A percentile compares a stretch with the other conserved stretches of the same genome.
These are phyloP conservation scores for Polydrusus cervinus DNA, from an alignment of 2,888 invertebrate genomes.

Conservation along the genomic window DNA sequence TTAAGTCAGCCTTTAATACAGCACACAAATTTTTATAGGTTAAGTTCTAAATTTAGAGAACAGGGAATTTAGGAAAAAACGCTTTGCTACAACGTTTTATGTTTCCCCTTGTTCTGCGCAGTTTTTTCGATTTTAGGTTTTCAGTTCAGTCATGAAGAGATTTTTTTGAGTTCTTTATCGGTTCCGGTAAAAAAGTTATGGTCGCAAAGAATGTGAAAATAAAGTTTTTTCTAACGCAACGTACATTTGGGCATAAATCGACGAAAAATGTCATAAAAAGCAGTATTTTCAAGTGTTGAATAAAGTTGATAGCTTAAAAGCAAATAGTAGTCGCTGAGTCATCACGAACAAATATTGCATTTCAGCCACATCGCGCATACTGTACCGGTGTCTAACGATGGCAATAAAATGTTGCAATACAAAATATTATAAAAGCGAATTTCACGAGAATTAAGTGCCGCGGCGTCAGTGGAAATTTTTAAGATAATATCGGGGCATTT, in stretches of 20 bases:
- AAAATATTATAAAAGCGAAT: too few species aligned
- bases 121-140: conserved; percentile 5
- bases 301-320: neutral
- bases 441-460: too few species aligned
- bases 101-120: neutral
- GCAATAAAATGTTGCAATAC: too few species aligned
- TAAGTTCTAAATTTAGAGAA: neutral
- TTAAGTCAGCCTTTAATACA: neutral
- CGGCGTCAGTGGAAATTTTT: too few species aligned
- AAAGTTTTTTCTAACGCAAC: neutral
- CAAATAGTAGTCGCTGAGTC: neutral
- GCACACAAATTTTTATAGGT: neutral
- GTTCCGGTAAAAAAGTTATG: conserved; percentile 1
- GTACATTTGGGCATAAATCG: neutral
- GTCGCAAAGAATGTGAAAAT: neutral
- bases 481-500: too few species aligned
- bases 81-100: neutral
- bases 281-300: neutral
- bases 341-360: too few species aligned
- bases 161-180: neutral
- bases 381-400: too few species aligned
- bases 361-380: too few species aligned
- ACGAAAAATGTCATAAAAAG: neutral
- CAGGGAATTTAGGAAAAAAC: neutral
- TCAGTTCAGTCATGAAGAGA: neutral